Conservation (phyloP, 2,113 vertebrate genomes). For the Hepsetus odoe region DNA sequence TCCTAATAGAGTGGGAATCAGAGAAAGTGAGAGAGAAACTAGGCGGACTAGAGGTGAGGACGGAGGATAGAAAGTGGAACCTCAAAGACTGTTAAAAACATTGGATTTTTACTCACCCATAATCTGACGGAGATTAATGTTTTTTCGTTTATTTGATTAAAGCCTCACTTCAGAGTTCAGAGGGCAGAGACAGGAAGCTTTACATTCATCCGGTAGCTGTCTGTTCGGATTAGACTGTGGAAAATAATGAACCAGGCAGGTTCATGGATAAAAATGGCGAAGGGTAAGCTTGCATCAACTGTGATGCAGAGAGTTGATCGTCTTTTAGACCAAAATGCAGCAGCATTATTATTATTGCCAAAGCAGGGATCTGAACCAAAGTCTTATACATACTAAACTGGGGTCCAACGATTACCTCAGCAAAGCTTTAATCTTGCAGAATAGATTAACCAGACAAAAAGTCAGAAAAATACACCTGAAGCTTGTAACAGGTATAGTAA, state of each 20-base stretch:
- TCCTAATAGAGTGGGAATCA: not conserved
- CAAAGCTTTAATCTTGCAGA: too few species aligned
- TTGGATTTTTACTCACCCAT: slow-evolving; percentile 5
- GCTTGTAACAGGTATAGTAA: too few species aligned
- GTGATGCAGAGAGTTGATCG: too few species aligned
- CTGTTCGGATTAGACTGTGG: not conserved
- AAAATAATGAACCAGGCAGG: not conserved
- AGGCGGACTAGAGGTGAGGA: not conserved
- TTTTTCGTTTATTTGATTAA: not conserved
- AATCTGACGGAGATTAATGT: slow-evolving; percentile 19
- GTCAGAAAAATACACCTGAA: too few species aligned
- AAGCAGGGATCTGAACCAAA: too few species aligned
- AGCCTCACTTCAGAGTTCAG: not conserved
- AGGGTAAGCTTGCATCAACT: too few species aligned
- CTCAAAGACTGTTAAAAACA: not conserved
- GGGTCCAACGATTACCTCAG: too few species aligned
- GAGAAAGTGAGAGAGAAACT: not conserved
- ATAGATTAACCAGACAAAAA: too few species aligned
- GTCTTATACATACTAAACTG: too few species aligned
- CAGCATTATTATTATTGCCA: too few species aligned
- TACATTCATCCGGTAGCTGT: not conserved
- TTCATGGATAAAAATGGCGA: too few species aligned
- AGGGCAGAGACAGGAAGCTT: not conserved
- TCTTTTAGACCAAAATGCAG: too few species aligned
- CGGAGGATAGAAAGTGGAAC: not conserved